These are phyloP conservation scores for Leucoptera coffeella DNA, from an alignment of 2,888 invertebrate species.

Conservation along the genomic window DNA sequence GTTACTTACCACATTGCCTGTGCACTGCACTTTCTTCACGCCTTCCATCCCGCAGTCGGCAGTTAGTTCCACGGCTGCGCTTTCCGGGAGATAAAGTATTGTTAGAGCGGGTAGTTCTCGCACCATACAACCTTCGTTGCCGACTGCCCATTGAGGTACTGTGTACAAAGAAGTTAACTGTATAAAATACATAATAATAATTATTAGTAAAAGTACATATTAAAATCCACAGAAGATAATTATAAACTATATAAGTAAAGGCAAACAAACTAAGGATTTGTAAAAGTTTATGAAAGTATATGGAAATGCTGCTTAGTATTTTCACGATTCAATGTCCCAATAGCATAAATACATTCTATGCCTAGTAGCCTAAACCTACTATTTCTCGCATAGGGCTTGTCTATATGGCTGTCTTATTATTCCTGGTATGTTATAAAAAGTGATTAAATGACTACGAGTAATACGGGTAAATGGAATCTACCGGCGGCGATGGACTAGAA, in stretches of 20 bases:
- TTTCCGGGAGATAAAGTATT: constrained; percentile 69
- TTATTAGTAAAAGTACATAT: neutral
- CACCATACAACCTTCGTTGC: constrained; percentile 62
- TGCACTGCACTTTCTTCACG: constrained; percentile 65
- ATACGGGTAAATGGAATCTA: too few species aligned
- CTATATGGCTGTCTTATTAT: too few species aligned
- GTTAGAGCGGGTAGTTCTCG: constrained; percentile 68
- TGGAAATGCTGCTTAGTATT: too few species aligned
- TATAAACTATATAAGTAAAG: neutral
- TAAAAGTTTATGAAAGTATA: neutral
- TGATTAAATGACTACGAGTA: too few species aligned
- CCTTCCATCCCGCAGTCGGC: constrained; percentile 72
- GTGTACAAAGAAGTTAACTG: too few species aligned
- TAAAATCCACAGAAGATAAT: neutral
- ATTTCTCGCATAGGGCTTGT: too few species aligned
- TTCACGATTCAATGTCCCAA: too few species aligned
- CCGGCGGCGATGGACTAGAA: too few species aligned
- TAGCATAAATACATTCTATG: too few species aligned
- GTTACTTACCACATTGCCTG: constrained; percentile 63
- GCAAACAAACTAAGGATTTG: neutral
- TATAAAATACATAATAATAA: too few species aligned
- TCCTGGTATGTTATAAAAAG: too few species aligned
- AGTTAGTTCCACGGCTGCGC: constrained; percentile 68
- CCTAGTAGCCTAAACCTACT: too few species aligned
- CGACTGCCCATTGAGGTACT: constrained; percentile 73